These are phyloP conservation scores for Blastobasis adustella DNA, from an alignment of 2,888 invertebrate species.

Conservation along the genomic window DNA sequence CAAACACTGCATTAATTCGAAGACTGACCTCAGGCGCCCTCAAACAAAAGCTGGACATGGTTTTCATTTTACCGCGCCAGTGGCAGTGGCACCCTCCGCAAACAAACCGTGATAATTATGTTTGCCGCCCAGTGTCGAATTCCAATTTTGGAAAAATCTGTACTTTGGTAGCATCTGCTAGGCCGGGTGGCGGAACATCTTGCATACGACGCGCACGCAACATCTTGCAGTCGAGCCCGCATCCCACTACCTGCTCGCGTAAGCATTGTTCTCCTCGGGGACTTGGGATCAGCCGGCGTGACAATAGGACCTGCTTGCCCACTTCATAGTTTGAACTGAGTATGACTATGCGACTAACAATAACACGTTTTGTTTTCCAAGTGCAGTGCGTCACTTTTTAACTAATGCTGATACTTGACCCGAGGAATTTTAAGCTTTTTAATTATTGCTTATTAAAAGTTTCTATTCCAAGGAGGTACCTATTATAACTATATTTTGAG, in stretches of 20 bases:
- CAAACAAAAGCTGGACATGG: no score
- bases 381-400: constrained; percentile 7
- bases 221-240: constrained; percentile 40
- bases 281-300: constrained; percentile 8
- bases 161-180: constrained; percentile 40
- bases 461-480: no score
- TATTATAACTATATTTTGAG: no score
- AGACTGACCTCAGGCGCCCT: no score
- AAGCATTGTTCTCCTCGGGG: constrained; percentile 42
- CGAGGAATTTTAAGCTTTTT: no score
- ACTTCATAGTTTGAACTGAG: constrained; percentile 32
- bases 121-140: constrained; percentile 19
- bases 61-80: no score
- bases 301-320: constrained; percentile 54
- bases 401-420: no score
- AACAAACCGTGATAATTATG: no score
- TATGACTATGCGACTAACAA: constrained; percentile 38
- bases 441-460: no score
- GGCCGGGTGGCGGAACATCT: constrained; percentile 39
- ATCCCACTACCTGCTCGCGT: constrained; percentile 58
- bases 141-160: constrained; percentile 17
- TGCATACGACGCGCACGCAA: constrained; percentile 39
- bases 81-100: no score
- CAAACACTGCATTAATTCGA: no score
- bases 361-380: constrained; percentile 38